phyloP scores from a whole-genome alignment of 2,113 vertebrate genomes.

The Xiphias gladius region DNA sequence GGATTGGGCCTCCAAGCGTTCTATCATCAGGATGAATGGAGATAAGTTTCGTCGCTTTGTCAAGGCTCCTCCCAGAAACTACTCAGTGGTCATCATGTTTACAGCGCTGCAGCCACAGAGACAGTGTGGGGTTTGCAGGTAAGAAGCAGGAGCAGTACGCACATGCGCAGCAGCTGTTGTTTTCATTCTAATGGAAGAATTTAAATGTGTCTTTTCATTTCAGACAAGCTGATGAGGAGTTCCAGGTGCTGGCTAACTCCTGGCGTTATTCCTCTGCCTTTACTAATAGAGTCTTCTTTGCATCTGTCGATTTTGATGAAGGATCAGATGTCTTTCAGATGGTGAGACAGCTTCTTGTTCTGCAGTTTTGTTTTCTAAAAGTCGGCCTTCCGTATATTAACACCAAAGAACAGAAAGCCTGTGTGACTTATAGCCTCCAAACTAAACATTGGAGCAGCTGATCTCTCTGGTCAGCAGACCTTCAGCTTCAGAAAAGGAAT shows the following conservation, averaged over 20 bases:
- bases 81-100: constrained; percentile 97
- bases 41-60: constrained; percentile 97
- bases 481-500: no score
- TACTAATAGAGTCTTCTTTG: constrained; percentile 97
- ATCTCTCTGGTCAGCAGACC: not conserved
- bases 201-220: constrained; percentile 21
- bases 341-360: constrained; percentile 81
- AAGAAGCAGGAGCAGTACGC: constrained; percentile 39
- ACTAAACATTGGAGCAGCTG: not conserved
- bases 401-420: not conserved
- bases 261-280: constrained; percentile 97
- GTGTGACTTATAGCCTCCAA: not conserved
- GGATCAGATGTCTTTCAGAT: constrained; percentile 98
- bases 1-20: constrained; percentile 95
- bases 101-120: constrained; percentile 97
- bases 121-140: constrained; percentile 97
- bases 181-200: not conserved
- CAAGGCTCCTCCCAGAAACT: constrained; percentile 95
- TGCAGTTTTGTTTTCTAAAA: not conserved
- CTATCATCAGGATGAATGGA: constrained; percentile 95
- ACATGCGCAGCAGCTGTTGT: not conserved
- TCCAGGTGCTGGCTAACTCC: constrained; percentile 96
- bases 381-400: not conserved
- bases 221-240: constrained; percentile 98
- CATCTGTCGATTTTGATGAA: constrained; percentile 97